Conservation (phyloP, 1,140 invertebrate species). For the Magallana ariakensis region DNA sequence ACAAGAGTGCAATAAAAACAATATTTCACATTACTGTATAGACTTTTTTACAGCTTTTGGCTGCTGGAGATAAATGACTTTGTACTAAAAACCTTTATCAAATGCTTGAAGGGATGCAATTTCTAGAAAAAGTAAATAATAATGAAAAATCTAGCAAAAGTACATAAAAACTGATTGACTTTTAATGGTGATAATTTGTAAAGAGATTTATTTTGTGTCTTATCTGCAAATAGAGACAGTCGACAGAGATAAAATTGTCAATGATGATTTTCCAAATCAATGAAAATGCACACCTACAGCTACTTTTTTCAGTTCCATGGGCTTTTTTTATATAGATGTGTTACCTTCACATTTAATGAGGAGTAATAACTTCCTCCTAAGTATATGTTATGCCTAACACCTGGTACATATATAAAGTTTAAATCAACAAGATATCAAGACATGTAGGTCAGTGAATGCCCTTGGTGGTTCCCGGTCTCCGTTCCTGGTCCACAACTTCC, state of each 20-base stretch:
- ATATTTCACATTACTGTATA: background rate
- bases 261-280: too few species aligned
- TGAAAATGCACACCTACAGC: too few species aligned
- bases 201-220: background rate
- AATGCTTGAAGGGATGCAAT: slow-evolving; percentile 6
- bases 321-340: too few species aligned
- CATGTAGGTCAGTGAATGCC: too few species aligned
- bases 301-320: too few species aligned
- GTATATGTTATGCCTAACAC: too few species aligned
- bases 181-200: background rate
- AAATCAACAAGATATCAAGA: too few species aligned
- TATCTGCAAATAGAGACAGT: background rate
- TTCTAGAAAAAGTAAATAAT: slow-evolving; percentile 3
- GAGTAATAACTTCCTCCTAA: too few species aligned
- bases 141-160: background rate
- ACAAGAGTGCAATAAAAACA: slow-evolving; percentile 27
- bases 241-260: background rate
- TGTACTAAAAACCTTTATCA: background rate
- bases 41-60: background rate
- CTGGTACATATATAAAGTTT: too few species aligned
- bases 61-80: background rate
- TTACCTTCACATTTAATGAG: too few species aligned
- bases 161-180: background rate
- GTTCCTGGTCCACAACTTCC: too few species aligned
- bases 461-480: too few species aligned